Evolutionary conservation across 2,888 invertebrate genomes (phyloP).

Genomic region (Spatulosminthurus flaviceps): DNA sequence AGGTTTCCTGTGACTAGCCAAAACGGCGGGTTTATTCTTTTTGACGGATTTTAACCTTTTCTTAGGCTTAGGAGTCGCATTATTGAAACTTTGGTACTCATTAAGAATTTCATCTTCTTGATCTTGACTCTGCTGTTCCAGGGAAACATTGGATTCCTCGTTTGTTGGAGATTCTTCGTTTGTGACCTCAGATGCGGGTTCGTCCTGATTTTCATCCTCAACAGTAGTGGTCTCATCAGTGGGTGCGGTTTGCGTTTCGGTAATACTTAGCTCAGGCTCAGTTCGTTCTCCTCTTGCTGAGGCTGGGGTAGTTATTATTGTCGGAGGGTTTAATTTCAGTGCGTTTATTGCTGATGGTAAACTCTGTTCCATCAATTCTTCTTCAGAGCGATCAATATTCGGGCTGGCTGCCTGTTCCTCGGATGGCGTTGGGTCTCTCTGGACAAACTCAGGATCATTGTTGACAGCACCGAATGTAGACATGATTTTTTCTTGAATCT

Average conservation of each 20-base stretch:
- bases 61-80: constrained; percentile 21
- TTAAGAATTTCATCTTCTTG: not conserved
- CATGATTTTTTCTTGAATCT: not conserved
- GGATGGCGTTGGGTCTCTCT: not conserved
- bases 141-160: not conserved
- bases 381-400: constrained; percentile 38
- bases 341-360: constrained; percentile 31
- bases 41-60: constrained; percentile 43
- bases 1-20: constrained; percentile 59
- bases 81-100: not conserved
- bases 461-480: not conserved
- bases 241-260: not conserved
- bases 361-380: constrained; percentile 52
- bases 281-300: constrained; percentile 48
- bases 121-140: not conserved
- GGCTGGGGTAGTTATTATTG: constrained; percentile 42
- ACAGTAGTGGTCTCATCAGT: not conserved
- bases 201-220: not conserved
- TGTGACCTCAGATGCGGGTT: not conserved
- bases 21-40: constrained; percentile 52
- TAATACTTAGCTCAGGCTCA: constrained; percentile 14
- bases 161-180: not conserved
- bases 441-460: not conserved
- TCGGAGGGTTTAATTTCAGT: constrained; percentile 40
- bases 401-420: not conserved